Base-by-base conservation (phyloP, 2,113 vertebrate genomes). In the Uropsilus gracilis region DNA sequence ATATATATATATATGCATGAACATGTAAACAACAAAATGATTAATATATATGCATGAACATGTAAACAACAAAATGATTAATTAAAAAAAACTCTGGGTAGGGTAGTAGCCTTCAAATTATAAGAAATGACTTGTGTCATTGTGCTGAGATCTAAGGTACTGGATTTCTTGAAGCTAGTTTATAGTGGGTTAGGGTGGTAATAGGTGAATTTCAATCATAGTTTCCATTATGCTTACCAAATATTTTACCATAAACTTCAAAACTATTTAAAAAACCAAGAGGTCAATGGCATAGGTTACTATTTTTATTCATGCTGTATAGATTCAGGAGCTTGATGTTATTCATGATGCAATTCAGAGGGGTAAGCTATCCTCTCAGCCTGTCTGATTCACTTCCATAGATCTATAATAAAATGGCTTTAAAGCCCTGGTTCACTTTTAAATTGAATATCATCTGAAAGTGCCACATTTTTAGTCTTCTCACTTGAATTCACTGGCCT, bases 301-400 rank as follows among this genome's bases (percentile, higher is more conserved):
- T 48, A 16, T 72, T 48, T 55, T 28, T 34, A 42, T 20, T 84
- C 8, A 26, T 7, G 22, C 16, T 46, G 30, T 6, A 5, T 24
- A 28, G 6, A 61, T 61, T 6, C 30, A 30, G 39, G 16, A 55
- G 18, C 6, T 55, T 46, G 26, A 20, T 1, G 0, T 72, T 91
- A 50, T 12, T 2, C 16, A 32, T 12, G 2, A 1, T 72, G 20
- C 34, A 32, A 1, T 2, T 32, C 2, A 3, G 42, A 5, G 50
- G 1, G 13, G 1, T 18, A 16, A 22, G 6, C 0, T 18, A 16
- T 0, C 22, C 6, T 59, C 6, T 77, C 55, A 34, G 3, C 32
- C 34, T 30, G 26, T 4, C 34, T 28, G 2, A 0, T 44, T 30
- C 8, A 20, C 1, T 61, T 76, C 10, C 32, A 26, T 0, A 10